Base-by-base conservation (phyloP, 2,113 vertebrate species). In the Speoplatyrhinus poulsoni region DNA sequence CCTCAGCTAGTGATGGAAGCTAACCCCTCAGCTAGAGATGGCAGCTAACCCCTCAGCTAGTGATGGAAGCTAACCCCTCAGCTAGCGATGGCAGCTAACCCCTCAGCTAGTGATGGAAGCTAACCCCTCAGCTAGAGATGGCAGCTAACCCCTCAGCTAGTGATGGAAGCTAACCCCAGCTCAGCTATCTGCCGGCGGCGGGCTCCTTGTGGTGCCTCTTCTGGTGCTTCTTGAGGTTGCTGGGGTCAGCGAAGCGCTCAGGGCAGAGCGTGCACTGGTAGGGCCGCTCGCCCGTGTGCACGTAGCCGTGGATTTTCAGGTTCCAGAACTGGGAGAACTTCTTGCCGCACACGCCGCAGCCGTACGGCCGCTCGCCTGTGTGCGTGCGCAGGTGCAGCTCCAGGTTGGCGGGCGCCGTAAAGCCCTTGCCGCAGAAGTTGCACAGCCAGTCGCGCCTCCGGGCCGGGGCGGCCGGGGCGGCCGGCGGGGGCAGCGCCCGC, bases 261-360 rank as follows among this genome's bases (percentile, higher is more conserved):
- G 78, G 63, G 56, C 89, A 91, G 12, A 78, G 69, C 0, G 33
- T 13, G 46, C 89, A 89, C 62, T 75, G 58, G 70, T 89, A 91
- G 0, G 88, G 89, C 54, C 88, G 77, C 70, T 88, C 86, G 32
- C 89, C 89, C 0, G 89, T 90, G 76, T 90, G 89, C 68, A 85
- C 86, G 73, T 90, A 82, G 59, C 60, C 69, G 70, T 91, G 89
- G 68, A 88, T 89, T 72, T 91, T 91, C 65, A 91, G 72, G 77
- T 91, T 91, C 81, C 89, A 88, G 60, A 82, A 82, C 76, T 91
- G 89, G 49, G 88, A 85, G 73, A 91, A 91, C 1, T 81, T 82
- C 60, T 91, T 91, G 2, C 89, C 89, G 12, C 89, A 91, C 15
- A 87, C 63, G 49, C 4, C 66, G 62, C 88, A 91, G 46, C 81